Percentiles rank a stretch among this genome's conserved stretches.
Conservation (phyloP, 2,113 vertebrate genomes). For the Stigmatopora argus region DNA sequence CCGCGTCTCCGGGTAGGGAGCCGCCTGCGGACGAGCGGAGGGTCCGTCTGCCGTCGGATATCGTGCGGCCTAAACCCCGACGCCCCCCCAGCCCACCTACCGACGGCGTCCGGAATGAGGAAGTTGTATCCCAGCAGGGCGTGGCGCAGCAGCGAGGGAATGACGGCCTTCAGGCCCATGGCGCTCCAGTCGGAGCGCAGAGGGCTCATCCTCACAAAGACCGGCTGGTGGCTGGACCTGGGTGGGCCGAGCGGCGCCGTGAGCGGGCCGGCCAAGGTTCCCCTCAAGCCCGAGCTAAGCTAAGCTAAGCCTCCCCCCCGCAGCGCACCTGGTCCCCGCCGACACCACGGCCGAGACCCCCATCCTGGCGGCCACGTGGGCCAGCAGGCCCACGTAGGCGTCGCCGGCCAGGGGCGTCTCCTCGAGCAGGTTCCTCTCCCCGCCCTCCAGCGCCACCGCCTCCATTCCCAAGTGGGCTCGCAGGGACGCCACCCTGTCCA, state of each 20-base stretch:
- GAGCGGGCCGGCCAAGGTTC: no score
- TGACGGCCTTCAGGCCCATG: conserved; percentile 78
- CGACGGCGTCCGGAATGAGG: conserved; percentile 87
- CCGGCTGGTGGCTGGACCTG: conserved; percentile 77
- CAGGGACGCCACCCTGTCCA: conserved; percentile 71
- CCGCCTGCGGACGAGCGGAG: conserved; percentile 68
- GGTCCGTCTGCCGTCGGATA: no score
- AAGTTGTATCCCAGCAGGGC: conserved; percentile 88
- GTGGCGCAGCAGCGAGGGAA: conserved; percentile 84
- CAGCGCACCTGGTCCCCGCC: conserved; percentile 72
- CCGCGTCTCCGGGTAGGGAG: conserved; percentile 65
- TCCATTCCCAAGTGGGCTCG: conserved; percentile 72
- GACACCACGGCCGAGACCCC: conserved; percentile 76
- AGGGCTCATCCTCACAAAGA: conserved; percentile 78
- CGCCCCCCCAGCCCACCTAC: conserved; percentile 59
- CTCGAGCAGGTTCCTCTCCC: conserved; percentile 72
- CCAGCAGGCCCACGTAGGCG: conserved; percentile 69
- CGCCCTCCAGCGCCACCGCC: conserved; percentile 75
- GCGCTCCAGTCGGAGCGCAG: conserved; percentile 79
- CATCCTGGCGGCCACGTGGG: conserved; percentile 65
- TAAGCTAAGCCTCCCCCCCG: no score
- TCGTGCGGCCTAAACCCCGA: no score
- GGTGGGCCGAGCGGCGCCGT: neutral
- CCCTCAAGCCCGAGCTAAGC: no score
- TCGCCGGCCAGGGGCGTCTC: conserved; percentile 70